A percentile compares a stretch with the other conserved stretches of the same genome.
Conservation (phyloP, 1,140 invertebrate species). For the Orchesella cincta region DNA sequence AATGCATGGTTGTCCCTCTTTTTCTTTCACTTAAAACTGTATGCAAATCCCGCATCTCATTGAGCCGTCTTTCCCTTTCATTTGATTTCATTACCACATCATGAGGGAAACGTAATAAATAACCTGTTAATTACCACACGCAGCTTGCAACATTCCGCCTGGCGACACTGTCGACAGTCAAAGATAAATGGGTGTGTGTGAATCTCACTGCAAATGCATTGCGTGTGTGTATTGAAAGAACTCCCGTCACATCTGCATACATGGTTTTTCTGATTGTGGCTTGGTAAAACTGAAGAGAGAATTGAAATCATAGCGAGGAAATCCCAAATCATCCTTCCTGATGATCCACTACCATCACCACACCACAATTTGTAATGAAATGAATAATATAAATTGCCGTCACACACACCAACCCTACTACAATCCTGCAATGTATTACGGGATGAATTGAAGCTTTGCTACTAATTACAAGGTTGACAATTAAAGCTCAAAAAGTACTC, state of each 20-base stretch:
- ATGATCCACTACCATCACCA: too few species aligned
- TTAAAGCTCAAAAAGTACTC: conserved; percentile 2
- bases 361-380: background rate
- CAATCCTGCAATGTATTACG: background rate
- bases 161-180: conserved; percentile 23
- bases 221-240: background rate
- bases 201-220: background rate
- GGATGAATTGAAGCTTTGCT: background rate
- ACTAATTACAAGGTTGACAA: conserved; percentile 18
- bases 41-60: too few species aligned
- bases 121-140: conserved; percentile 28
- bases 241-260: background rate
- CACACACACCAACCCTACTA: background rate
- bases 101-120: conserved; percentile 21
- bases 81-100: conserved; percentile 27
- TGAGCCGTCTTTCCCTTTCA: background rate
- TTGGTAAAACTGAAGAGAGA: background rate
- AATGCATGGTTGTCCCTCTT: too few species aligned
- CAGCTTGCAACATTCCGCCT: conserved; percentile 16
- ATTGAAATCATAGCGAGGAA: conserved; percentile 19
- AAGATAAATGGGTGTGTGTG: conserved; percentile 2
- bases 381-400: background rate
- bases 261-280: background rate
- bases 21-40: too few species aligned
- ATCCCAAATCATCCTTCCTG: conserved; percentile 19